Base-by-base conservation (phyloP, 2,888 invertebrate species). In the Synergus umbraculus region DNA sequence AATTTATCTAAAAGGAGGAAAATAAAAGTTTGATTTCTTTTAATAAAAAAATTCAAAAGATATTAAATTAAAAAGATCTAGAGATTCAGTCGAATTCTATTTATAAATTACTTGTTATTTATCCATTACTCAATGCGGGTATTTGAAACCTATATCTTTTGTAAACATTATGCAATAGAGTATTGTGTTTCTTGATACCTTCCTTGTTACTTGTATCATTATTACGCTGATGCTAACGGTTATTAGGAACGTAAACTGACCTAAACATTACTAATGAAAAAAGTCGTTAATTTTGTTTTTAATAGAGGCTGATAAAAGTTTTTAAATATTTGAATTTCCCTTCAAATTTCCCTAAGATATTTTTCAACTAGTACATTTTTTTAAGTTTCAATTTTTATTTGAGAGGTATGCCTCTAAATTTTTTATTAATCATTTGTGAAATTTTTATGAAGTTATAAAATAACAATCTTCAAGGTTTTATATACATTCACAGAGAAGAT, bases 61-160 rank as follows among this genome's bases (percentile, higher is more conserved):
- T 54, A 9, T n/a, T 54, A 15, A 2, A n/a, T n/a, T 54, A n/a
- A n/a, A n/a, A 37, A 73, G 29, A n/a, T 73, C 29, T 29, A 54
- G n/a, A 73, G 54, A n/a, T 37, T 37, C 54, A 37, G 49, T 10
- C 37, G 54, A 49, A 54, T 73, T 73, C 49, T 73, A 54, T 54
- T 73, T 49, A 54, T 73, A 37, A 73, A 37, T 37, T 73, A 73
- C 49, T 73, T 49, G 9, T 54, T 54, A 73, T 73, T 73, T 54
- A 73, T 54, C 54, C 13, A 37, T 54, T 41, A 37, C 41, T 73
- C 54, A 73, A 54, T 54, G n/a, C 15, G n/a, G 18, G 15, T 73
- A 73, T 49, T 73, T 54, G 37, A 73, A 73, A 54, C 10, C n/a
- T 73, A 73, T 73, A n/a, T 54, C 37, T 54, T 54, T 10, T 54